Conservation (phyloP, 2,888 invertebrate species). For the Drosophila meridiana region DNA sequence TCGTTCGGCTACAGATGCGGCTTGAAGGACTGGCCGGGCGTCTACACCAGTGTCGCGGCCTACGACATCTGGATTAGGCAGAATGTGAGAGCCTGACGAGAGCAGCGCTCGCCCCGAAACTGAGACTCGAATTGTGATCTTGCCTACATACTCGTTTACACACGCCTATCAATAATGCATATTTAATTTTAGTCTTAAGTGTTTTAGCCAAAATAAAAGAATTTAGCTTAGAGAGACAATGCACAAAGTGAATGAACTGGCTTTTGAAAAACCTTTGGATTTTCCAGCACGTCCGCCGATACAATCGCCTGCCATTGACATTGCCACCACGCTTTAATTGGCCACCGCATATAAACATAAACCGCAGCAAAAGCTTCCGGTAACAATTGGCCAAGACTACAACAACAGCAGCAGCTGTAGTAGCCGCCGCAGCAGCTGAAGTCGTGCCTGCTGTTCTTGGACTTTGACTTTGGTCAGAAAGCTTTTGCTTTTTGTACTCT, state of each 20-base stretch:
- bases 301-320: constrained; percentile 53
- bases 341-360: constrained; percentile 22
- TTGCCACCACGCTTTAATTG: constrained; percentile 63
- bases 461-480: constrained; percentile 57
- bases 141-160: constrained; percentile 27
- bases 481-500: neutral
- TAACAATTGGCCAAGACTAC: constrained; percentile 15
- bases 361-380: constrained; percentile 66
- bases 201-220: constrained; percentile 37
- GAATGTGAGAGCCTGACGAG: constrained; percentile 62
- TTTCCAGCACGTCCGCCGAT: constrained; percentile 47
- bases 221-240: constrained; percentile 7
- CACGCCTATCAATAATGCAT: constrained; percentile 12
- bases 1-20: constrained; percentile 90
- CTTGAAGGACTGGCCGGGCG: constrained; percentile 88
- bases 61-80: constrained; percentile 86
- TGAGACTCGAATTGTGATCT: constrained; percentile 71
- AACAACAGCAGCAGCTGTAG: neutral
- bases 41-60: constrained; percentile 88
- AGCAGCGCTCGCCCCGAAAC: neutral
- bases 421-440: constrained; percentile 7
- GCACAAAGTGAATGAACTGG: constrained; percentile 46
- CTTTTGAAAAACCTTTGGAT: constrained; percentile 60
- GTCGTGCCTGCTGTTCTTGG: constrained; percentile 13
- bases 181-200: constrained; percentile 28